These are phyloP conservation scores for Platycercus adscitus DNA, from an alignment of 2,113 vertebrate species.

Conservation along the genomic window DNA sequence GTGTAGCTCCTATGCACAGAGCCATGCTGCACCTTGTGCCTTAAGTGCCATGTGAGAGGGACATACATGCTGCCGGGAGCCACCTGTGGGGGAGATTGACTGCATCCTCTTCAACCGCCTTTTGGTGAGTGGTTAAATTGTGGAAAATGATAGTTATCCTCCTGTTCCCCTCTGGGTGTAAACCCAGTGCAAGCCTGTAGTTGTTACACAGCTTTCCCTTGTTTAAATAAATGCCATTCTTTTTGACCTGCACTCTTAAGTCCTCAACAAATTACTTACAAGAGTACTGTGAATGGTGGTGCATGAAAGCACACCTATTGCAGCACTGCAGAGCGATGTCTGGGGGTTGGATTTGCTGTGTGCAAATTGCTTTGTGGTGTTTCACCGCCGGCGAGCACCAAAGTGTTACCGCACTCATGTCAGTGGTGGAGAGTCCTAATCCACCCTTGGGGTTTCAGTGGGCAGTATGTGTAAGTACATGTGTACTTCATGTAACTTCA, in stretches of 20 bases:
- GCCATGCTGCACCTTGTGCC: not conserved
- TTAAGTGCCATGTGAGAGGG: rapidly evolving
- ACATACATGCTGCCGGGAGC: not conserved
- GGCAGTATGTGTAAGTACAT: not conserved
- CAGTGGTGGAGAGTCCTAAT: not conserved
- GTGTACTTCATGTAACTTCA: not conserved
- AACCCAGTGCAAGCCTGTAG: not conserved
- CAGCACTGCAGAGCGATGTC: not conserved
- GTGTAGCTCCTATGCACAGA: not conserved
- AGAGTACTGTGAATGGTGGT: not conserved
- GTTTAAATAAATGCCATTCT: not conserved
- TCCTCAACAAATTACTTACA: not conserved
- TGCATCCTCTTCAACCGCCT: not conserved
- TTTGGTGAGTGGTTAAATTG: not conserved
- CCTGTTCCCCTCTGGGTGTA: not conserved
- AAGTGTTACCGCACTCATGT: rapidly evolving
- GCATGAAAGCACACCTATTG: not conserved
- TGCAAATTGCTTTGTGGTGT: not conserved
- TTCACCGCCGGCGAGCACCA: rapidly evolving
- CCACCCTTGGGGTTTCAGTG: not conserved
- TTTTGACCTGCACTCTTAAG: not conserved
- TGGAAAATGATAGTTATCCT: not conserved
- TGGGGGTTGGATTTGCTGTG: not conserved
- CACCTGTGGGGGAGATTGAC: not conserved
- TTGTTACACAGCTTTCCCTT: not conserved